Evolutionary conservation across 2,888 invertebrate species (phyloP).

Genomic region (Heliconius erato): DNA sequence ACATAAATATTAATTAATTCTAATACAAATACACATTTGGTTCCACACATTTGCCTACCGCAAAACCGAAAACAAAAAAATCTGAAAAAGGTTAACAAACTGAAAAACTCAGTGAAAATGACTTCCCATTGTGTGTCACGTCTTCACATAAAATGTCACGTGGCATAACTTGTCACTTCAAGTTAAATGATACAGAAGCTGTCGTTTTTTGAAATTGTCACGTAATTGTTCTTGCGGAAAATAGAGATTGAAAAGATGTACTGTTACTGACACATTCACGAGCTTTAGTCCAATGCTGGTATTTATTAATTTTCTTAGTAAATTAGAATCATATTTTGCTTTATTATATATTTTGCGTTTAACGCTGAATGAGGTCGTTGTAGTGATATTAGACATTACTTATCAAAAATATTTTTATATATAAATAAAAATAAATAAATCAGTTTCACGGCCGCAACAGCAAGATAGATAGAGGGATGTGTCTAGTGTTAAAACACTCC

Average conservation of each 20-base stretch:
- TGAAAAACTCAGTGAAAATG: not conserved
- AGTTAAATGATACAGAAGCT: slow-evolving; percentile 24
- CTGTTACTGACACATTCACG: not conserved
- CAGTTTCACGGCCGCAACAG: too few species aligned
- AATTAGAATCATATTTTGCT: not conserved
- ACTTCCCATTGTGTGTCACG: not conserved
- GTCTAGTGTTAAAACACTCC: too few species aligned
- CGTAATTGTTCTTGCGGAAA: slow-evolving; percentile 14
- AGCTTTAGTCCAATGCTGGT: not conserved
- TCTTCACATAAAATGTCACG: slow-evolving; percentile 12
- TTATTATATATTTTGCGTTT: not conserved
- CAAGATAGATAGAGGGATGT: too few species aligned
- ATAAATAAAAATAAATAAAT: too few species aligned
- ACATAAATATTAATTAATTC: not conserved
- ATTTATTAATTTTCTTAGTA: not conserved
- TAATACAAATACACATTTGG: not conserved
- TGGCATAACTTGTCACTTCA: slow-evolving; percentile 18
- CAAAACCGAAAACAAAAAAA: not conserved
- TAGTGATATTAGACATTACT: not conserved
- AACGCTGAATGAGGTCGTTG: not conserved
- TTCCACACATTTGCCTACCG: not conserved
- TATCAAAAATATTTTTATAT: too few species aligned
- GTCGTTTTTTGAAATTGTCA: slow-evolving; percentile 14
- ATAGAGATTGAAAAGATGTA: slow-evolving; percentile 19
- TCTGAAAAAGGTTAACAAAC: not conserved